Conservation (phyloP, 2,797 vertebrate species). For the Scleropages formosus region DNA sequence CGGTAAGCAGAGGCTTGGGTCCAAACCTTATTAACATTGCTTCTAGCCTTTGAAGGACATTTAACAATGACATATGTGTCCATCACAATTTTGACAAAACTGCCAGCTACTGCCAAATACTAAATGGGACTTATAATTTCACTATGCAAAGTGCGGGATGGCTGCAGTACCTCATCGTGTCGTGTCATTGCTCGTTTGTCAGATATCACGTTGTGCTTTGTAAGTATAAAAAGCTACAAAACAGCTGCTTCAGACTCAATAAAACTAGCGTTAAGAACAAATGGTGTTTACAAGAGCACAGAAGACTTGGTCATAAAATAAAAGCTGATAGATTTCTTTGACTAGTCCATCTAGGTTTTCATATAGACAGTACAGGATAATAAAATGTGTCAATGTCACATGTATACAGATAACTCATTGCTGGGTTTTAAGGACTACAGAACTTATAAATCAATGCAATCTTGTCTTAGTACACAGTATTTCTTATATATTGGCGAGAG, state of each 20-base stretch:
- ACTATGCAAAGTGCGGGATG: neutral
- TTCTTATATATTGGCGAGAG: neutral
- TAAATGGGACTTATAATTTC: conserved; percentile 4
- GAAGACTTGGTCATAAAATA: conserved; percentile 14
- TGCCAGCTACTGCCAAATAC: conserved; percentile 12
- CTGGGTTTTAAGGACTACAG: neutral
- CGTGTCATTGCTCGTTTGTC: conserved; percentile 5
- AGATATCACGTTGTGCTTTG: neutral
- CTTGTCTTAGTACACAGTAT: neutral
- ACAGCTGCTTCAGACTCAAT: conserved; percentile 9
- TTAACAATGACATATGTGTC: conserved; percentile 15
- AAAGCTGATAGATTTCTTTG: neutral
- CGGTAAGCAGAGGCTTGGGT: neutral
- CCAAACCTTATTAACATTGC: conserved; percentile 14
- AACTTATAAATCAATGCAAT: neutral
- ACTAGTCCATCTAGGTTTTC: neutral
- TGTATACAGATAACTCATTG: neutral
- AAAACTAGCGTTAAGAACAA: conserved; percentile 11
- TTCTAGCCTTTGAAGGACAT: neutral
- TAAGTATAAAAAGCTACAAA: conserved; percentile 6
- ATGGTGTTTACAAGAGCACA: conserved; percentile 20
- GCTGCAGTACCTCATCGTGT: no score
- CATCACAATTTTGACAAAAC: neutral
- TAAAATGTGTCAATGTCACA: neutral
- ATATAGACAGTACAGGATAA: neutral